Percentiles rank a stretch among this genome's conserved stretches.
Conservation (phyloP, 1,140 invertebrate species). For the Eriocheir sinensis region DNA sequence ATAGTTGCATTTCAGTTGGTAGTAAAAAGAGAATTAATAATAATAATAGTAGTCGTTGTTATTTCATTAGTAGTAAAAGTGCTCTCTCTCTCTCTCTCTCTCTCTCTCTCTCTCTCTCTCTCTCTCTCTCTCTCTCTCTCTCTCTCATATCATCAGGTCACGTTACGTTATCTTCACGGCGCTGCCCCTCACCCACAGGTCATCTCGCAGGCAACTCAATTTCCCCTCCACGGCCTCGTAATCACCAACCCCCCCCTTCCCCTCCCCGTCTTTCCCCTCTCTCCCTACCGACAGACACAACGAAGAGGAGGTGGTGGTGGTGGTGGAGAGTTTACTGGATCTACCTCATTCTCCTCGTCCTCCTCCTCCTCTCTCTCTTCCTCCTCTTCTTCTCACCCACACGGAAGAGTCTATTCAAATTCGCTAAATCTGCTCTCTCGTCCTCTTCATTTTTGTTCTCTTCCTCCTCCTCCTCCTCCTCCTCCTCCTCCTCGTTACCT, state of each 20-base stretch:
- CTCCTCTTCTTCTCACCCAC: too few relatives aligned
- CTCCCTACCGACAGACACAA: not conserved
- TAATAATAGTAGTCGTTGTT: constrained; percentile 15
- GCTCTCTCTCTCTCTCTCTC: constrained; percentile 18
- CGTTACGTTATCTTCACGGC: not conserved
- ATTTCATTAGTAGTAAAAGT: not conserved
- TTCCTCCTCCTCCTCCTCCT: too few relatives aligned
- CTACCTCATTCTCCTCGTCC: too few relatives aligned
- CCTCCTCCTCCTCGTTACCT: too few relatives aligned
- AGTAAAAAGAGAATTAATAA: not conserved
- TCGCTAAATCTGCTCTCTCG: too few relatives aligned
- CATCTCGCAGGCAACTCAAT: constrained; percentile 22
- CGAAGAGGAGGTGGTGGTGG: not conserved
- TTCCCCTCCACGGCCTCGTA: constrained; percentile 10
- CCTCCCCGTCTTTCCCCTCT: not conserved
- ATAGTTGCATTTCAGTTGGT: too few relatives aligned
- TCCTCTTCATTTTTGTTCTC: too few relatives aligned
- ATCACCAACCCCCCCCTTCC: not conserved
- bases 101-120: not conserved
- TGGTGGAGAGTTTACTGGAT: too few relatives aligned
- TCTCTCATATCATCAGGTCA: not conserved
- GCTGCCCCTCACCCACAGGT: not conserved
- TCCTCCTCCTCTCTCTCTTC: too few relatives aligned
- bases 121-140: constrained; percentile 38
- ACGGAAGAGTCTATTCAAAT: too few relatives aligned